Conservation (phyloP, 2,888 invertebrate genomes). For the Hesperia comma region DNA sequence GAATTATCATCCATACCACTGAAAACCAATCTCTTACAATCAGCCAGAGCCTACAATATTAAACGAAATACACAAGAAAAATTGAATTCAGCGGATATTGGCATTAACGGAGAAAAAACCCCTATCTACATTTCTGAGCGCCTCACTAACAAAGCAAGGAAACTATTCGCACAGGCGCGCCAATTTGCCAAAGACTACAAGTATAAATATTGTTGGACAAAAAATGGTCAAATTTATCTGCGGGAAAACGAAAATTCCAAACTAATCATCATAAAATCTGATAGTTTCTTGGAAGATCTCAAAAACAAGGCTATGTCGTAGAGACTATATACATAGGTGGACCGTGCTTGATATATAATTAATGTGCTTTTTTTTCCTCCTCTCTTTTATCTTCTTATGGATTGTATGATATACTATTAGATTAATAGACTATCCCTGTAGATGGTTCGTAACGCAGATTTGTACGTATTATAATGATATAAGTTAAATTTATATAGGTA, state of each 20-base stretch:
- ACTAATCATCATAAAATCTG: not conserved
- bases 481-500: too few relatives aligned
- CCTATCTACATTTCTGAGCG: conserved; percentile 2
- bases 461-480: too few relatives aligned
- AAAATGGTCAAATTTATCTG: not conserved
- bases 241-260: not conserved
- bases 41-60: not conserved
- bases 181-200: conserved; percentile 1
- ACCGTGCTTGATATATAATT: too few relatives aligned
- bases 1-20: not conserved
- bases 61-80: not conserved
- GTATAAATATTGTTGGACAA: conserved; percentile 8
- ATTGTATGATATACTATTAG: too few relatives aligned
- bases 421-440: too few relatives aligned
- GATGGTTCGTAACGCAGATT: too few relatives aligned
- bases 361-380: too few relatives aligned
- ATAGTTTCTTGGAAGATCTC: not conserved
- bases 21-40: not conserved
- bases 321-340: too few relatives aligned
- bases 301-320: not conserved
- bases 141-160: conserved; percentile 4
- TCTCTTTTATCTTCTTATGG: too few relatives aligned
- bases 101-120: not conserved
- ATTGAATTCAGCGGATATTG: not conserved
- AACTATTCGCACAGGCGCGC: not conserved